Evolutionary conservation across 1,140 invertebrate genomes (phyloP).

Genomic region (Idris sp.): DNA sequence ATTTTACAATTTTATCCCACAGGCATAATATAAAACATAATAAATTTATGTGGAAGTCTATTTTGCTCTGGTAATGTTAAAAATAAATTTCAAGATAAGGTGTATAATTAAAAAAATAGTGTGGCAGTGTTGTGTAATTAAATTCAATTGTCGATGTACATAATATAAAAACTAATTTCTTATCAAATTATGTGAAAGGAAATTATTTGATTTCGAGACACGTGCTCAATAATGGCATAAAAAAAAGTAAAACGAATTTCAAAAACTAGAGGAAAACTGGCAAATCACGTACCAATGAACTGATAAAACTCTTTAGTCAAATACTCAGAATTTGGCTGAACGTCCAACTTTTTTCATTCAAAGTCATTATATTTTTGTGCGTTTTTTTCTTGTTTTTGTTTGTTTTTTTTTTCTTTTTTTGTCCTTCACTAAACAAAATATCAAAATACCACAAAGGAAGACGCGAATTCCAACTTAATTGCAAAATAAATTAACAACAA

Average conservation of each 20-base stretch:
- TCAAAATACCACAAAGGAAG: constrained; percentile 28
- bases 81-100: too few relatives aligned
- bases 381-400: constrained; percentile 22
- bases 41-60: too few relatives aligned
- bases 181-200: constrained; percentile 5
- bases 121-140: too few relatives aligned
- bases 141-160: constrained; percentile 16
- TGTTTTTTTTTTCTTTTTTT: too few relatives aligned
- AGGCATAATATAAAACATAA: too few relatives aligned
- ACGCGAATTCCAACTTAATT: constrained; percentile 13
- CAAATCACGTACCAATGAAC: constrained; percentile 29
- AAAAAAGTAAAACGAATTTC: not conserved
- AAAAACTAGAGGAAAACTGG: constrained; percentile 3
- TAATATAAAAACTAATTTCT: constrained; percentile 14
- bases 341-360: constrained; percentile 27
- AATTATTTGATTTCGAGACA: constrained; percentile 12
- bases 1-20: too few relatives aligned
- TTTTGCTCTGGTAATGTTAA: too few relatives aligned
- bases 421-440: too few relatives aligned
- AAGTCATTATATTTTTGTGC: too few relatives aligned
- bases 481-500: constrained; percentile 20
- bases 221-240: not conserved
- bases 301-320: constrained; percentile 21
- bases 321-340: not conserved
- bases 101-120: too few relatives aligned